phyloP scores from a whole-genome alignment of 2,888 invertebrate species.

The Coenonympha arcania region DNA sequence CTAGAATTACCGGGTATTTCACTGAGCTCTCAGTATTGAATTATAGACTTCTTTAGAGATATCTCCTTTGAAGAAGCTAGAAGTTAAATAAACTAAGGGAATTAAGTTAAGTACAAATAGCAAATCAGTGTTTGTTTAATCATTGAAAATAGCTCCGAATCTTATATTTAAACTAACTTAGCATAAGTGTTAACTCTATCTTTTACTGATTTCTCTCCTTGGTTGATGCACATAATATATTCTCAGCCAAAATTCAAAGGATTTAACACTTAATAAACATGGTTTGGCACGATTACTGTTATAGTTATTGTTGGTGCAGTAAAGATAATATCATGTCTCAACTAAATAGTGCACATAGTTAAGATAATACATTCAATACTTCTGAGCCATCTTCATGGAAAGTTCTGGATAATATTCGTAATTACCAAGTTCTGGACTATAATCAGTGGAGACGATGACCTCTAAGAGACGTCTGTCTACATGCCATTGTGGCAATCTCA shows the following conservation, averaged over 20 bases:
- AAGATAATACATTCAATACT: conserved; percentile 22
- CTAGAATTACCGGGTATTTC: conserved; percentile 20
- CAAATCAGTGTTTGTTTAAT: no score
- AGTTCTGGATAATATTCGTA: conserved; percentile 26
- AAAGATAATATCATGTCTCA: neutral
- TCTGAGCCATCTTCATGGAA: conserved; percentile 12
- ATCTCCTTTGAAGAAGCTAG: conserved; percentile 12
- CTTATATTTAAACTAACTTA: neutral
- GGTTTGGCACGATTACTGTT: neutral
- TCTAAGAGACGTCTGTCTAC: conserved; percentile 55
- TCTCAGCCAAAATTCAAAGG: neutral
- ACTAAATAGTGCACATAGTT: conserved; percentile 11
- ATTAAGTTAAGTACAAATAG: conserved; percentile 1
- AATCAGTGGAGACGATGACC: conserved; percentile 56
- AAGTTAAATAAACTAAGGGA: neutral
- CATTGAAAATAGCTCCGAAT: no score
- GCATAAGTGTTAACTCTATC: neutral
- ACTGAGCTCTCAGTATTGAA: conserved; percentile 14
- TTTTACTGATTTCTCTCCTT: neutral
- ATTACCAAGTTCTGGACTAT: conserved; percentile 34
- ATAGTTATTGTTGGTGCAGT: neutral
- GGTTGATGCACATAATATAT: neutral
- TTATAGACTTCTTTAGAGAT: conserved; percentile 17
- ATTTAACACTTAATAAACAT: neutral
- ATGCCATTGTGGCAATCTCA: conserved; percentile 56